phyloP scores from a whole-genome alignment of 2,113 vertebrate genomes.

The Chroicocephalus ridibundus region DNA sequence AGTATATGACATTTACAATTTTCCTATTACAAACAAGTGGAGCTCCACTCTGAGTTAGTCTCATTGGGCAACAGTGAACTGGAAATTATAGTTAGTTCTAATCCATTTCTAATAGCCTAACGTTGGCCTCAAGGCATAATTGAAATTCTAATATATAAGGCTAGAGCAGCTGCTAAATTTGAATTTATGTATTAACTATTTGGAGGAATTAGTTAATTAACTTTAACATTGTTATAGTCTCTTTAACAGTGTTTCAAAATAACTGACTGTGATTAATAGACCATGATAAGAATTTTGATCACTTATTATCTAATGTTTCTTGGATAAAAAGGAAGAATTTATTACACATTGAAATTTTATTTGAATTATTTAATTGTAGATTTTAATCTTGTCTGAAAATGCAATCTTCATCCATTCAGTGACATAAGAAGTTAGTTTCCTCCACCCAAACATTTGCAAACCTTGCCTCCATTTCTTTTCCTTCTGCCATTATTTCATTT shows the following conservation, averaged over 20 bases:
- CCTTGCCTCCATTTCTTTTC: slow-evolving; percentile 4
- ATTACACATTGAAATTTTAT: slow-evolving; percentile 65
- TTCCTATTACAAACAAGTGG: slow-evolving; percentile 10
- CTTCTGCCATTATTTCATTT: slow-evolving; percentile 46
- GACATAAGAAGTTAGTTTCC: slow-evolving; percentile 44
- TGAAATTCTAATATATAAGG: slow-evolving; percentile 55
- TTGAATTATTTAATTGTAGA: slow-evolving; percentile 73
- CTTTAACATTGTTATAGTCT: slow-evolving; percentile 73
- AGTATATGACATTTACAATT: not conserved
- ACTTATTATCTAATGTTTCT: slow-evolving; percentile 63
- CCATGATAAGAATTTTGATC: slow-evolving; percentile 75
- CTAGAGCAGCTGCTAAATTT: slow-evolving; percentile 61
- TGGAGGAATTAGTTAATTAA: slow-evolving; percentile 74
- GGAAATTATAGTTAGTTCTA: slow-evolving; percentile 47
- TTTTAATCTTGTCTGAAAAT: slow-evolving; percentile 76
- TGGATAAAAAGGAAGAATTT: slow-evolving; percentile 52
- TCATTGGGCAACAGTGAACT: slow-evolving; percentile 39
- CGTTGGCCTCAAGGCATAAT: slow-evolving; percentile 30
- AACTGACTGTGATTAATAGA: slow-evolving; percentile 73
- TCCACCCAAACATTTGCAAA: slow-evolving; percentile 43
- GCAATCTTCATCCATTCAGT: slow-evolving; percentile 67
- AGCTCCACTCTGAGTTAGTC: not conserved
- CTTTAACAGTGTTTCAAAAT: slow-evolving; percentile 73
- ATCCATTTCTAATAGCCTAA: slow-evolving; percentile 51
- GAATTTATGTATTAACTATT: slow-evolving; percentile 63